Evolutionary conservation across 2,113 vertebrate genomes (phyloP), one percentile per base, ranked within the genome.

Genomic region (Thamnaconus septentrionalis): DNA sequence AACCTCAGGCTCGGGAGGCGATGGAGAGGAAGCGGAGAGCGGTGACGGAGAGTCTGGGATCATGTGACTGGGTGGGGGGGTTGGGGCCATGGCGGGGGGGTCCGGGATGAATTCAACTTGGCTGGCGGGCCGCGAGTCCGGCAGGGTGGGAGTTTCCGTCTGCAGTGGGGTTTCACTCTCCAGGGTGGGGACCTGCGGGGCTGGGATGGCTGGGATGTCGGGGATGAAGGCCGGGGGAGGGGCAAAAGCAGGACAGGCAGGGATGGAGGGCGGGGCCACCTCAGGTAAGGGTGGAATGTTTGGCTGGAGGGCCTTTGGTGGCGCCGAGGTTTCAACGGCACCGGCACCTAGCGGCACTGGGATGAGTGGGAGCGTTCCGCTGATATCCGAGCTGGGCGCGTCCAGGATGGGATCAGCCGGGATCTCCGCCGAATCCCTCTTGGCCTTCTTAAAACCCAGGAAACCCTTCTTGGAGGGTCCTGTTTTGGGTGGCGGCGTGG

Each of bases 381-480:
- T 4, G 8, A 12, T 0, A 0, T 63, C 72, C 7, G 47, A 11
- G 43, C 45, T 80, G 7, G 69, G 58, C 31, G 18, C 2, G 58
- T 89, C 83, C 5, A 80, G 46, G 10, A 86, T 64, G 41, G 69
- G 46, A 7, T 88, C 69, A 3, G 6, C 8, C 0, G 46, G 18
- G 4, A 63, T 4, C 4, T 47, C 39, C 0, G 3, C 0, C 4
- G 73, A 46, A 3, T 69, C 49, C 10, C 1, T 77, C 42, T 85
- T 89, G 5, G 4, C 0, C 43, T 73, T 87, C 59, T 5, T 82
- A 60, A 89, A 79, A 11, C 55, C 63, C 5, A 53, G 61, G 10
- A 83, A 57, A 11, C 61, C 62, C 41, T 86, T 89, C 66, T 85
- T 90, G 0, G 49, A 4, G 10, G 66, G 12, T 4, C 70, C 5